phyloP scores from a whole-genome alignment of 2,888 invertebrate species.

The Tricholauxania praeusta region DNA sequence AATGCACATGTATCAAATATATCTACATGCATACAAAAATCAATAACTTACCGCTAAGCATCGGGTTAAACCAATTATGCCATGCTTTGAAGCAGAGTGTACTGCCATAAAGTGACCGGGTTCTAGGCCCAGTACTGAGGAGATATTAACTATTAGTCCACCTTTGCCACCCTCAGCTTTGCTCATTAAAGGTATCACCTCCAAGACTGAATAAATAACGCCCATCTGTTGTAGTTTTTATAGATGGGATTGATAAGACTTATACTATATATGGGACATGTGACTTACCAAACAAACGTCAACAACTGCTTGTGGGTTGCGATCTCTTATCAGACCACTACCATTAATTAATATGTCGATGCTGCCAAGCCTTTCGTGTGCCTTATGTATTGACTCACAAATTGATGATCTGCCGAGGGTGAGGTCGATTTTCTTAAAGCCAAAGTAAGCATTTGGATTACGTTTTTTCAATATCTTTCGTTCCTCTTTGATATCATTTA shows the following conservation, averaged over 20 bases:
- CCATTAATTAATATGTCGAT: constrained; percentile 51
- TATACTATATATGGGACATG: too few species aligned
- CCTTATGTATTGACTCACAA: neutral
- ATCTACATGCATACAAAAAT: too few species aligned
- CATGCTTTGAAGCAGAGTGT: constrained; percentile 60
- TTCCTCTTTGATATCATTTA: constrained; percentile 37
- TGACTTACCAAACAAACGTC: constrained; percentile 68
- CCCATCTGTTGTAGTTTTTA: constrained; percentile 56
- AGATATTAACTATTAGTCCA: constrained; percentile 60
- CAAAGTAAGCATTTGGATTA: constrained; percentile 35
- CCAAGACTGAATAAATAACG: constrained; percentile 62
- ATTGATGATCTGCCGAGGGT: neutral
- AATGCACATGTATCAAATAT: neutral
- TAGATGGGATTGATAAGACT: too few species aligned
- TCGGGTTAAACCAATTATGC: constrained; percentile 50
- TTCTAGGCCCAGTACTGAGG: constrained; percentile 56
- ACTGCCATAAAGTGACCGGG: constrained; percentile 53
- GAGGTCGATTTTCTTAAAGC: constrained; percentile 40
- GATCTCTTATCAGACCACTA: constrained; percentile 51
- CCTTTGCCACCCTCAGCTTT: constrained; percentile 60
- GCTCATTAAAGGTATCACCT: constrained; percentile 61
- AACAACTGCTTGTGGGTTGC: constrained; percentile 49
- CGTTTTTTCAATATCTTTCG: neutral
- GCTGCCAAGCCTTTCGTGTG: constrained; percentile 30
- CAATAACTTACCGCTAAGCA: constrained; percentile 38